Percentiles rank a stretch among this genome's conserved stretches.
These are phyloP conservation scores for Poeciliopsis paucimaculata DNA, from an alignment of 2,797 vertebrate species.

Conservation along the genomic window DNA sequence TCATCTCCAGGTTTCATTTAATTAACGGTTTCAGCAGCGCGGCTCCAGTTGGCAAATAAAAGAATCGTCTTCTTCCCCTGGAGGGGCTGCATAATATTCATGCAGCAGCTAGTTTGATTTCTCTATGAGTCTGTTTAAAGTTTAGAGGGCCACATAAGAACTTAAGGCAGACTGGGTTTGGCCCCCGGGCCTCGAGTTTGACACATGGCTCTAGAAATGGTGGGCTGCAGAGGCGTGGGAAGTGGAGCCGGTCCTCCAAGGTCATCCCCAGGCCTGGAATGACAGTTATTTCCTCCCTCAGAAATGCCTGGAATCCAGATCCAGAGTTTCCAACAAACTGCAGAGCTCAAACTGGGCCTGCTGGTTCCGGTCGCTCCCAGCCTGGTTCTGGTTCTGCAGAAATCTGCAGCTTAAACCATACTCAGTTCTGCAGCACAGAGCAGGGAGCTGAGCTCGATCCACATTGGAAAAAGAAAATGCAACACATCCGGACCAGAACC, in stretches of 20 bases:
- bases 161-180: too few relatives aligned
- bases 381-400: neutral
- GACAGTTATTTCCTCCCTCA: conserved; percentile 75
- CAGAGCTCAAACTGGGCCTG: neutral
- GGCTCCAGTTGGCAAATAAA: too few relatives aligned
- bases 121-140: too few relatives aligned
- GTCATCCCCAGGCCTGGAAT: conserved; percentile 72
- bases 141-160: too few relatives aligned
- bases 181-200: too few relatives aligned
- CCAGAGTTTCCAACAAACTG: conserved; percentile 9
- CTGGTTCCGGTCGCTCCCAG: conserved; percentile 11
- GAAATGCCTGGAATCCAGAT: conserved; percentile 57
- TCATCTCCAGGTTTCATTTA: too few relatives aligned
- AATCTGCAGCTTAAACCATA: neutral
- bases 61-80: too few relatives aligned
- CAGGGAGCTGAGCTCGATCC: neutral
- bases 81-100: too few relatives aligned
- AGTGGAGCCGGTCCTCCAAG: conserved; percentile 61
- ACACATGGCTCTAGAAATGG: too few relatives aligned
- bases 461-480: neutral
- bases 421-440: neutral
- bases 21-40: too few relatives aligned
- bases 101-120: too few relatives aligned
- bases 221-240: too few relatives aligned
- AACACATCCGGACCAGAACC: neutral